Conservation (phyloP, 2,113 vertebrate species). For the Mirounga angustirostris region DNA sequence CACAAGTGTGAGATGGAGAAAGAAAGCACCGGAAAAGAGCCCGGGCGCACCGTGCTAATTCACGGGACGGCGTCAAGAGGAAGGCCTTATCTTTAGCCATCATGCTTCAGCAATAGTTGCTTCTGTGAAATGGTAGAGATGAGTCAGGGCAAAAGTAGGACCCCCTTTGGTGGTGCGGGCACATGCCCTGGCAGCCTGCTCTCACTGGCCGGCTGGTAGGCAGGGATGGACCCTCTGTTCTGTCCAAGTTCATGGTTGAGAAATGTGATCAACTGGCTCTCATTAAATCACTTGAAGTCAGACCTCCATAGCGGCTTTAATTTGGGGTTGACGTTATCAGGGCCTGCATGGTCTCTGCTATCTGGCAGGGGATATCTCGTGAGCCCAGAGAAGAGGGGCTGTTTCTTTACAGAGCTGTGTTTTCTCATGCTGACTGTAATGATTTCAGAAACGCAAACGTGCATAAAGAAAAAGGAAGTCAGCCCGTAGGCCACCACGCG, state of each 20-base stretch:
- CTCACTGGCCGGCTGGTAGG: background rate
- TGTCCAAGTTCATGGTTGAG: background rate
- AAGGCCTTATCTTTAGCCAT: conserved; percentile 72
- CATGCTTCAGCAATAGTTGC: conserved; percentile 48
- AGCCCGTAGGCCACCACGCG: background rate
- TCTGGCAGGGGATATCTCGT: background rate
- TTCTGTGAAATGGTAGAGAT: conserved; percentile 76
- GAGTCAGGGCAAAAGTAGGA: conserved; percentile 65
- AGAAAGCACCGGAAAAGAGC: background rate
- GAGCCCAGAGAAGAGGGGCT: background rate
- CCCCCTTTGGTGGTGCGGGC: background rate
- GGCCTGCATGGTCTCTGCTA: background rate
- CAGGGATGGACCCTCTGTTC: background rate
- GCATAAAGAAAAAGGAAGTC: background rate
- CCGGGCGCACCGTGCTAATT: background rate
- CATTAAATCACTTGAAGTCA: background rate
- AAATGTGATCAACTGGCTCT: background rate
- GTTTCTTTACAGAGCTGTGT: background rate
- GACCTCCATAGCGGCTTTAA: background rate
- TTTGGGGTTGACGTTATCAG: background rate
- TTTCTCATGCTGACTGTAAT: background rate
- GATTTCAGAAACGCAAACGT: background rate
- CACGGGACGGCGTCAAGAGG: conserved; percentile 58
- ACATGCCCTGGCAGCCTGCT: background rate
- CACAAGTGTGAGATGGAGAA: conserved; percentile 57